Evolutionary conservation across 2,888 invertebrate genomes (phyloP), one percentile per base, ranked within the genome.

Genomic region (Plusia festucae): DNA sequence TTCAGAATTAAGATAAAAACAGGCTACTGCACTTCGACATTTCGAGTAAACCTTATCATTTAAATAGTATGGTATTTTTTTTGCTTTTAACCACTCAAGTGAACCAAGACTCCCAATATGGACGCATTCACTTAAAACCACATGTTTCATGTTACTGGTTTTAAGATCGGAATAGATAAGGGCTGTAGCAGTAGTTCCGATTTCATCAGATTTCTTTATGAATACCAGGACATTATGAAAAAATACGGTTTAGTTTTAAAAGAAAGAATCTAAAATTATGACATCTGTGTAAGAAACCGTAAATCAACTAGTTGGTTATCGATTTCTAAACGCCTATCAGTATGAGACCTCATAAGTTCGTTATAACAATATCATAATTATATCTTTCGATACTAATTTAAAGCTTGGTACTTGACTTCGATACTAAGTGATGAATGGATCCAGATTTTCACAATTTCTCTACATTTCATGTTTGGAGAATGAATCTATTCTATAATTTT

Each of bases 91-190:
- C n/a, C 44, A 56, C 53, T 66, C 61, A 30, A 53, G 56, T 22
- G 16, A 56, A 51, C 34, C 53, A 55, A 52, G 59, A 30, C 20
- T 34, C 59, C 34, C 13, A 69, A 77, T 18, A 70, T 64, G 56
- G 44, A 27, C 56, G 32, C 44, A 44, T 53, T 56, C 64, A 78
- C 78, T 78, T 60, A 18, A 70, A 54, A 74, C 61, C 76, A 78
- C 46, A 46, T 76, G 76, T 58, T 57, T 49, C 58, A 56, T 51
- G 32, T 53, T 65, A 64, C 75, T 61, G 63, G 60, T 73, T 70
- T 70, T 56, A 61, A 70, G 68, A 76, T 76, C 53, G 58, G 51
- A 27, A 70, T 60, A 78, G 75, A 73, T 78, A 70, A 69, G 49
- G 69, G 49, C 49, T 62, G 63, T 27, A 32, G 30, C 52, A 24